Evolutionary conservation across 2,888 invertebrate species (phyloP).

Genomic region (Hyles lineata): DNA sequence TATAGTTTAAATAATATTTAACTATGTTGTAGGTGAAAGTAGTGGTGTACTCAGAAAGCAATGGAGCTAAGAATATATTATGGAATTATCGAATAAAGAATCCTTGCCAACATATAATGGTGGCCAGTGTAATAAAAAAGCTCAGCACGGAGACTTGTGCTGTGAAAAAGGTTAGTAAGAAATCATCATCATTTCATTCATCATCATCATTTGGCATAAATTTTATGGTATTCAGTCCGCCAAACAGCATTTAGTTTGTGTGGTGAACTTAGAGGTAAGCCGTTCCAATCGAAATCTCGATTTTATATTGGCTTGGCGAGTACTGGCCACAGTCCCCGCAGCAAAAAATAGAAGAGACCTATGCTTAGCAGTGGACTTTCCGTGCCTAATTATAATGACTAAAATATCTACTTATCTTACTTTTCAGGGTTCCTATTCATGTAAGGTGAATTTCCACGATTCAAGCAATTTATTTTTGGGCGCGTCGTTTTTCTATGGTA

Average conservation of each 20-base stretch:
- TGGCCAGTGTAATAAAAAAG: neutral
- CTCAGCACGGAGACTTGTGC: neutral
- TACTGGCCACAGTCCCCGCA: too few relatives aligned
- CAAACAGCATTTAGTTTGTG: too few relatives aligned
- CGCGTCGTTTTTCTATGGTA: constrained; percentile 44
- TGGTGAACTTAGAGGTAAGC: too few relatives aligned
- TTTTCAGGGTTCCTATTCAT: constrained; percentile 10
- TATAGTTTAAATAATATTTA: neutral
- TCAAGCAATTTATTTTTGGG: constrained; percentile 35
- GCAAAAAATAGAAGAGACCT: too few relatives aligned
- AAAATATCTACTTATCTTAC: neutral
- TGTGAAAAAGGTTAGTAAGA: constrained; percentile 5
- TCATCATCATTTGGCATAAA: too few relatives aligned
- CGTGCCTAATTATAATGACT: too few relatives aligned
- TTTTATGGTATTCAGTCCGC: too few relatives aligned
- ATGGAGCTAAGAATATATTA: neutral
- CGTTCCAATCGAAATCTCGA: too few relatives aligned
- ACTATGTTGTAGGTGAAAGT: constrained; percentile 7
- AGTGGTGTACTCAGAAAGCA: neutral
- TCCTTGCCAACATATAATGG: neutral
- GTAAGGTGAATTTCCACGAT: neutral
- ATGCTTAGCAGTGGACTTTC: too few relatives aligned
- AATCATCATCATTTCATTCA: neutral
- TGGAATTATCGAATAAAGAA: constrained; percentile 21
- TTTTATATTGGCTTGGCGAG: too few relatives aligned